Conservation (phyloP, 2,888 invertebrate genomes). For the Thelaira solivaga region DNA sequence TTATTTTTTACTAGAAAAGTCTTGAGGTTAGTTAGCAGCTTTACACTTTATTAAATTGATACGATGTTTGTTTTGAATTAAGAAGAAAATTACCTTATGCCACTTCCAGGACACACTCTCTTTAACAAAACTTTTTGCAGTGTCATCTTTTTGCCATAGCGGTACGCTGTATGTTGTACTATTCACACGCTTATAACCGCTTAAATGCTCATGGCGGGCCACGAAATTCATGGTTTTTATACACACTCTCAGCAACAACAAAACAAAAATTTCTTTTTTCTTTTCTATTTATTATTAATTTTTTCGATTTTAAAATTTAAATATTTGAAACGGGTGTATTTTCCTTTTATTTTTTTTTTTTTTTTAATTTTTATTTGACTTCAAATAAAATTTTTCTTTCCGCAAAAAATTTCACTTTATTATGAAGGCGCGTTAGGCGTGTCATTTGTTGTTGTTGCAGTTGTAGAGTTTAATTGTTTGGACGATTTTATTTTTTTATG, state of each 20-base stretch:
- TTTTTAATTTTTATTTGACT: background rate
- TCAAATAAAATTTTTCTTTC: constrained; percentile 70
- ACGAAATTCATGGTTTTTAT: constrained; percentile 73
- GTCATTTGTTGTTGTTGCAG: constrained; percentile 67
- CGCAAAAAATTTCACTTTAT: constrained; percentile 72
- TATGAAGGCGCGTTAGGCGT: constrained; percentile 67
- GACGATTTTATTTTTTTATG: background rate
- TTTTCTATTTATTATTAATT: background rate
- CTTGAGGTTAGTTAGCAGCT: too few species aligned
- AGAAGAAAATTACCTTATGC: constrained; percentile 63
- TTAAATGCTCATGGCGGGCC: constrained; percentile 72
- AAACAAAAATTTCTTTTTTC: background rate
- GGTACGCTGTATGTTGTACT: constrained; percentile 66
- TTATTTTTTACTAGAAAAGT: too few species aligned
- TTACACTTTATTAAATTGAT: too few species aligned
- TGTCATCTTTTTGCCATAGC: constrained; percentile 64
- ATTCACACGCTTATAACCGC: constrained; percentile 72
- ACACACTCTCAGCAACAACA: background rate
- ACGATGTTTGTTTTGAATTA: too few species aligned
- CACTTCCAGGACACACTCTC: constrained; percentile 65
- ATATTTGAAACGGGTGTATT: background rate
- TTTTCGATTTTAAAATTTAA: background rate
- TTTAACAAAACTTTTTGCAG: constrained; percentile 50
- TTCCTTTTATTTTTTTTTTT: background rate
- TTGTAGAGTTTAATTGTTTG: constrained; percentile 7